Evolutionary conservation across 37 sponge, comb jelly and placozoan species (phyloP).

Genomic region (Aplysina aerophoba): DNA sequence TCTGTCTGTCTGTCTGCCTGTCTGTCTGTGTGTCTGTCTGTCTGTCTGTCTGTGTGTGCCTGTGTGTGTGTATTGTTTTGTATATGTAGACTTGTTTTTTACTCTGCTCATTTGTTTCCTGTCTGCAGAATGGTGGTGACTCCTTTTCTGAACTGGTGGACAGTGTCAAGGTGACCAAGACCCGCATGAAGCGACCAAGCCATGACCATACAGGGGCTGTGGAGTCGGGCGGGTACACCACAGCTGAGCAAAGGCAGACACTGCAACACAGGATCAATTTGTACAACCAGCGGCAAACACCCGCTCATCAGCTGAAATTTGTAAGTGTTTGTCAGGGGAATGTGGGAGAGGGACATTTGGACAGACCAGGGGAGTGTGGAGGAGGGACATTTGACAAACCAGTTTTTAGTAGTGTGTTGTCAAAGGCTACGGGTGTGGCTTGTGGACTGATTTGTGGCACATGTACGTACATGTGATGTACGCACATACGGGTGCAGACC

Average conservation of each 20-base stretch:
- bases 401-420: no score
- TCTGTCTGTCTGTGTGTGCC: conserved; percentile 43
- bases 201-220: neutral
- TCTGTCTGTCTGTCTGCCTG: conserved; percentile 44
- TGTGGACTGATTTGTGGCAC: no score
- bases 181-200: neutral
- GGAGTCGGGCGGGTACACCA: neutral
- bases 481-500: no score
- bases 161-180: conserved; percentile 13
- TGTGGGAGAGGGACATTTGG: no score
- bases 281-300: conserved; percentile 26
- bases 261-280: neutral
- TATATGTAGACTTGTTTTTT: conserved; percentile 11
- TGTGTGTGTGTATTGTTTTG: conserved; percentile 43
- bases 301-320: conserved; percentile 30
- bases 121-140: conserved; percentile 17
- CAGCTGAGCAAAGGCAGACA: neutral
- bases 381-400: no score
- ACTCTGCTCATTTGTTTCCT: neutral
- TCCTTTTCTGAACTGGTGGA: conserved; percentile 6
- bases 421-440: no score
- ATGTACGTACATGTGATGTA: no score
- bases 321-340: conserved; percentile 22
- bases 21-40: conserved; percentile 41
- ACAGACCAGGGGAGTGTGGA: no score